Evolutionary conservation across 2,888 invertebrate species (phyloP).

Genomic region (Aphidoletes aphidimyza): DNA sequence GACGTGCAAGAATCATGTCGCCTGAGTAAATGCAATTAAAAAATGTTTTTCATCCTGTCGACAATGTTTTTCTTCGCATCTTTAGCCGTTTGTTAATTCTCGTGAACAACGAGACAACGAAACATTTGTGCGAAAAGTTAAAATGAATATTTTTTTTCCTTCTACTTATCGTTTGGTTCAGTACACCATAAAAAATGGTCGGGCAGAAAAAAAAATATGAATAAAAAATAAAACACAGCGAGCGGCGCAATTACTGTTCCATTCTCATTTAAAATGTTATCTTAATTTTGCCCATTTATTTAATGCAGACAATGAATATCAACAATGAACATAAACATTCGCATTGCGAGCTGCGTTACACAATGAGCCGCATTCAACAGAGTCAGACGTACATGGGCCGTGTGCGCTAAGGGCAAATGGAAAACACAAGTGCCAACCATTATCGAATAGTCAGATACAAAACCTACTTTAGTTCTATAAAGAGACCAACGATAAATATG

Average conservation of each 20-base stretch:
- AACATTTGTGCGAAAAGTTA: not conserved
- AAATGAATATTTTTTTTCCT: not conserved
- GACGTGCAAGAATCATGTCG: too few relatives aligned
- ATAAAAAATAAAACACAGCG: not conserved
- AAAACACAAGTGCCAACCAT: too few relatives aligned
- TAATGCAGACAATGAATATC: not conserved
- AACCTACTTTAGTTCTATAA: too few relatives aligned
- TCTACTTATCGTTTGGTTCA: constrained; percentile 2
- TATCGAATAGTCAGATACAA: too few relatives aligned
- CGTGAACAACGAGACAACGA: not conserved
- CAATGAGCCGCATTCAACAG: not conserved
- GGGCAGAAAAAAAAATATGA: not conserved
- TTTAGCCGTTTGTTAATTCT: not conserved
- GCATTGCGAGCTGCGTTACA: not conserved
- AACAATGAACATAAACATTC: not conserved
- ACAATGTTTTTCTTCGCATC: not conserved
- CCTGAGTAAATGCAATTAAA: too few relatives aligned
- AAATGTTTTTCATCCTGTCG: too few relatives aligned
- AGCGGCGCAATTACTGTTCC: constrained; percentile 3
- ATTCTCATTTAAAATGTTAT: constrained; percentile 27
- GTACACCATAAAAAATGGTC: not conserved
- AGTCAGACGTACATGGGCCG: too few relatives aligned
- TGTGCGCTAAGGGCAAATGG: too few relatives aligned
- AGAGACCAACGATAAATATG: too few relatives aligned
- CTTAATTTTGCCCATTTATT: constrained; percentile 13